Conservation (phyloP, 2,888 invertebrate genomes). For the Trichogramma evanescens region DNA sequence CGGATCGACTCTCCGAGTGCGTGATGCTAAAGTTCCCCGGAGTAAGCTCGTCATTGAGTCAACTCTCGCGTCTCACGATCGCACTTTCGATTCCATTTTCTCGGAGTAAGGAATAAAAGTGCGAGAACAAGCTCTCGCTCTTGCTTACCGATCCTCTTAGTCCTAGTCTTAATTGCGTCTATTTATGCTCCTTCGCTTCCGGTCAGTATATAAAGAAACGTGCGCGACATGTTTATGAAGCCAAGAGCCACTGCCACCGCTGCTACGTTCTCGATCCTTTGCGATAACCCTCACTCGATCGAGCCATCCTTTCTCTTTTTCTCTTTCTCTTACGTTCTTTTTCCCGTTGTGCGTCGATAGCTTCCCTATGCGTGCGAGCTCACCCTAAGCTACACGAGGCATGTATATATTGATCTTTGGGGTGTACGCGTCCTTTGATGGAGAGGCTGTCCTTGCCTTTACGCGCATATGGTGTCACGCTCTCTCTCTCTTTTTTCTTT, state of each 20-base stretch:
- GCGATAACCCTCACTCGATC: slow-evolving; percentile 22
- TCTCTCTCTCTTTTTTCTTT: slow-evolving; percentile 22
- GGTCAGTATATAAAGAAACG: slow-evolving; percentile 30
- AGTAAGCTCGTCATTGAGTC: slow-evolving; percentile 7
- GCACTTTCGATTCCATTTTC: slow-evolving; percentile 4
- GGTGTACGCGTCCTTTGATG: no score
- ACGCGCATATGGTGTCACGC: slow-evolving; percentile 3
- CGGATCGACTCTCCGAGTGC: not conserved
- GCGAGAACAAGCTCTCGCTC: not conserved
- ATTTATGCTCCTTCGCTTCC: slow-evolving; percentile 46
- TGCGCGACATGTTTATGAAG: slow-evolving; percentile 47
- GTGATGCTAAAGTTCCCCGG: not conserved
- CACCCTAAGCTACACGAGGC: no score
- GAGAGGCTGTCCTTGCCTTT: no score
- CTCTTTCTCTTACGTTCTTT: slow-evolving; percentile 11
- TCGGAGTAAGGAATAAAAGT: not conserved
- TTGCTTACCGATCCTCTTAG: slow-evolving; percentile 4
- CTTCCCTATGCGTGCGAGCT: no score
- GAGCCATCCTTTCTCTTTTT: slow-evolving; percentile 1
- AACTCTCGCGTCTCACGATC: slow-evolving; percentile 1
- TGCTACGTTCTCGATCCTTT: slow-evolving; percentile 41
- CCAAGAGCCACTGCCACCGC: slow-evolving; percentile 33
- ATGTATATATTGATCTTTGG: no score
- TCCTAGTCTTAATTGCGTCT: slow-evolving; percentile 42
- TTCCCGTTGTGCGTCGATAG: not conserved